These are phyloP conservation scores for Phlogophora meticulosa DNA, from an alignment of 2,888 invertebrate species.

Conservation along the genomic window DNA sequence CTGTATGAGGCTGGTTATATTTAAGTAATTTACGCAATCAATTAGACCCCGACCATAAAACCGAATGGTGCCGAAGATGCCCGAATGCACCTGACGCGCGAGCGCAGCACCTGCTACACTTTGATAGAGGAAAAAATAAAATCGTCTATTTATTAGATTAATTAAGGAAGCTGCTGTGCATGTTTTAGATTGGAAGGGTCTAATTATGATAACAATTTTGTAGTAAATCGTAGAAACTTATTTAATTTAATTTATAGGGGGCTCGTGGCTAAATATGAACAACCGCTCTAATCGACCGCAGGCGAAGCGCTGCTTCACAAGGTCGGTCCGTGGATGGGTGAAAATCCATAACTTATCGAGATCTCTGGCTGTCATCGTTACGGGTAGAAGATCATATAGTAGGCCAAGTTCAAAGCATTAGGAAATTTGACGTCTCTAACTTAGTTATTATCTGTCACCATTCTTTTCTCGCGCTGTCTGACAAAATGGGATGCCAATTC, in stretches of 20 bases:
- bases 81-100: constrained; percentile 58
- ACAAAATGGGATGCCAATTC: neutral
- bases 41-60: constrained; percentile 59
- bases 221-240: neutral
- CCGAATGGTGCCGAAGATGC: constrained; percentile 47
- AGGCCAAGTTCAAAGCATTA: too few relatives aligned
- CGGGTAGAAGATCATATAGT: too few relatives aligned
- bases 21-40: constrained; percentile 62
- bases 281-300: neutral
- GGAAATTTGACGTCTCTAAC: too few relatives aligned
- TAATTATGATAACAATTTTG: constrained; percentile 37
- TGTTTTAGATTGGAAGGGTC: constrained; percentile 31
- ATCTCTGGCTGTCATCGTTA: too few relatives aligned
- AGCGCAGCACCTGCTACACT: constrained; percentile 57
- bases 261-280: neutral
- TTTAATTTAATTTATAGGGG: constrained; percentile 5
- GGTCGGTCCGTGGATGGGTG: too few relatives aligned
- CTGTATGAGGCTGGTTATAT: constrained; percentile 13
- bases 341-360: too few relatives aligned
- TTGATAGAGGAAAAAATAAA: constrained; percentile 45
- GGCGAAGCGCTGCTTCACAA: too few relatives aligned
- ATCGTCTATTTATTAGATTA: constrained; percentile 54
- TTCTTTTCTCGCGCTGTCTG: too few relatives aligned
- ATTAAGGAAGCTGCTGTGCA: constrained; percentile 53
- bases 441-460: too few relatives aligned